These are phyloP conservation scores for Drosophila pruinosa DNA, from an alignment of 1,140 invertebrate species.

Conservation along the genomic window DNA sequence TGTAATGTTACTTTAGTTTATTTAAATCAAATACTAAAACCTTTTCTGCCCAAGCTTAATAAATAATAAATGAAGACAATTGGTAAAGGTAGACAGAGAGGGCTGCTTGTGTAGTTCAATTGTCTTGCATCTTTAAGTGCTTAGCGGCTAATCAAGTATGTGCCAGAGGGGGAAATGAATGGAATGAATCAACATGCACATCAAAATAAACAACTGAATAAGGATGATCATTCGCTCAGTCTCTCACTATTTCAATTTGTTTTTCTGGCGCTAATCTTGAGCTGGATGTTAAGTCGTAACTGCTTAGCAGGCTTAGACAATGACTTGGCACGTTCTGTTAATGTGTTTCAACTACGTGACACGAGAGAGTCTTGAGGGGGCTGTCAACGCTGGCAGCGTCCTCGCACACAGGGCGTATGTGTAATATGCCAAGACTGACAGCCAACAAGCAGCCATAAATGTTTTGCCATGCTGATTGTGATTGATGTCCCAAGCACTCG, in stretches of 20 bases:
- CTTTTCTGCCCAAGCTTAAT: too few species aligned
- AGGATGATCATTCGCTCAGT: background rate
- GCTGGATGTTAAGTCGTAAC: background rate
- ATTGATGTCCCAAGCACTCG: conserved; percentile 22
- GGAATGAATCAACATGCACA: background rate
- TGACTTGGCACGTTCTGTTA: conserved; percentile 32
- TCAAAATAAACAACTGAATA: too few species aligned
- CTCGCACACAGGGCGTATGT: conserved; percentile 36
- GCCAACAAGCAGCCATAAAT: conserved; percentile 41
- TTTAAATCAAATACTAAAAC: too few species aligned
- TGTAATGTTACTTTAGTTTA: too few species aligned
- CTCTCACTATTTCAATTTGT: background rate
- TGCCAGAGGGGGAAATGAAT: too few species aligned
- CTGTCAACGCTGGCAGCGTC: conserved; percentile 13
- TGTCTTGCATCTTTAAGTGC: too few species aligned
- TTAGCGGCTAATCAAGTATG: too few species aligned
- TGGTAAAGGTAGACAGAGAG: too few species aligned
- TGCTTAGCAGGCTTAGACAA: conserved; percentile 13
- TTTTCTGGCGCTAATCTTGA: conserved; percentile 7
- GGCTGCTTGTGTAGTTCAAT: too few species aligned
- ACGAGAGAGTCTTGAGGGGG: background rate
- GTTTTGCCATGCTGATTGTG: conserved; percentile 31
- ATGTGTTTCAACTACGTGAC: conserved; percentile 42
- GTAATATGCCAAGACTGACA: conserved; percentile 37
- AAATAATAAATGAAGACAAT: too few species aligned